phyloP scores from a whole-genome alignment of 2,113 vertebrate species.

The Craseonycteris thonglongyai region DNA sequence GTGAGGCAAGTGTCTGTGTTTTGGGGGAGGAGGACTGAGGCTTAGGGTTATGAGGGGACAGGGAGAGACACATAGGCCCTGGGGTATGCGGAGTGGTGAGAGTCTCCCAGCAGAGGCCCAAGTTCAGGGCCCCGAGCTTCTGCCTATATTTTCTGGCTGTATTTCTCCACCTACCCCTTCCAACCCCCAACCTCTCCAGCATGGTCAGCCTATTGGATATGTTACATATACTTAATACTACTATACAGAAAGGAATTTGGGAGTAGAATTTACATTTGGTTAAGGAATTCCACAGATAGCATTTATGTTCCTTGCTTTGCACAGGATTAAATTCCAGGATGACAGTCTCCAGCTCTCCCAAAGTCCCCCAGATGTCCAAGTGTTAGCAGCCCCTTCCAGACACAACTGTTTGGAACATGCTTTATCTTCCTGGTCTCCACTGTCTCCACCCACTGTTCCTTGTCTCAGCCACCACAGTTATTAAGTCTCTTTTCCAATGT shows the following conservation, averaged over 20 bases:
- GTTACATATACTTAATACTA: not conserved
- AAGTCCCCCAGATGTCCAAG: not conserved
- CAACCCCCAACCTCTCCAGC: not conserved
- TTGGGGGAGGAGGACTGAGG: not conserved
- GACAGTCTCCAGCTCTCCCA: not conserved
- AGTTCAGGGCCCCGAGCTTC: not conserved
- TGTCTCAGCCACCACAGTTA: not conserved
- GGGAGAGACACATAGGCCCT: not conserved
- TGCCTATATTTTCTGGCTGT: not conserved
- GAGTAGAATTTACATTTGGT: not conserved
- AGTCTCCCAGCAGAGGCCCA: not conserved
- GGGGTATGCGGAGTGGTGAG: not conserved
- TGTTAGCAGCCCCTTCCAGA: not conserved
- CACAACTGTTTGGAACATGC: not conserved
- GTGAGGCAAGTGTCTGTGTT: not conserved
- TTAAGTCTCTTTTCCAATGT: not conserved
- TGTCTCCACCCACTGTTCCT: not conserved
- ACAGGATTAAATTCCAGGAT: not conserved
- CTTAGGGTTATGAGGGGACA: not conserved
- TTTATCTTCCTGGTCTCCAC: not conserved
- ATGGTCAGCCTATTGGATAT: not conserved
- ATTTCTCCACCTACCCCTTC: not conserved
- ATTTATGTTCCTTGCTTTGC: not conserved
- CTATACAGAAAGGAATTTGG: not conserved
- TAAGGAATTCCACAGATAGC: not conserved